Evolutionary conservation across 92 coral and sea anemone species (phyloP), one percentile per base, ranked within the genome.

Genomic region (Phenganax stokvisi): DNA sequence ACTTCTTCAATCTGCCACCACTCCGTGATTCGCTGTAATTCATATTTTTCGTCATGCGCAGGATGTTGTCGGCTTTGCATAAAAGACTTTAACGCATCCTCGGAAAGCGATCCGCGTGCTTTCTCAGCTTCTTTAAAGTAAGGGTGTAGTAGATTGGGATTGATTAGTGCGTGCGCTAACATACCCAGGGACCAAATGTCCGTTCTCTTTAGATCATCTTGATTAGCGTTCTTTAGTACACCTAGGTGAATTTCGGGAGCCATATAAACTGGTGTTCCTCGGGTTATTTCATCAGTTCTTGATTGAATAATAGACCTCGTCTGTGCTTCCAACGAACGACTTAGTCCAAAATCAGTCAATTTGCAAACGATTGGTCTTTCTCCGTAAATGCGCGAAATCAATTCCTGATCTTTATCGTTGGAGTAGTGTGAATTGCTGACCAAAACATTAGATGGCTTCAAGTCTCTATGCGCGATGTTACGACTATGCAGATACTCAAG

Each of bases 201-300:
- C 16, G 65, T 59, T 59, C 27, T 59, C 7, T 59, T 59, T 6
- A 59, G 27, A 59, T 59, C 65, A 1, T 1, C 7, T 59, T 59
- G 65, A 25, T 25, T 59, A 13, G 65, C 7, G 65, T 59, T 59
- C 27, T 59, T 13, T 13, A 59, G 65, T 25, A 25, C 27, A 59
- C 65, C 65, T 20, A 64, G 27, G 27, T 64, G 27, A 64, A 64
- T 17, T 64, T 64, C 70, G 16, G 70, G 70, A 3, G 70, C 70
- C 70, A 64, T 64, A 29, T 12, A 64, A 1, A 64, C 10, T 15
- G 70, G 70, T 9, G 70, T 64, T 64, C 70, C 70, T 13, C 70
- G 29, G 15, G 27, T 13, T 9, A 20, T 64, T 64, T 17, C 16
- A 12, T 64, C 70, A 13, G 70, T 64, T 29, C 27, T 13, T 3